Percentiles rank a stretch among this genome's conserved stretches.
phyloP scores from a whole-genome alignment of 1,140 invertebrate species.

The Drosophila pandora region DNA sequence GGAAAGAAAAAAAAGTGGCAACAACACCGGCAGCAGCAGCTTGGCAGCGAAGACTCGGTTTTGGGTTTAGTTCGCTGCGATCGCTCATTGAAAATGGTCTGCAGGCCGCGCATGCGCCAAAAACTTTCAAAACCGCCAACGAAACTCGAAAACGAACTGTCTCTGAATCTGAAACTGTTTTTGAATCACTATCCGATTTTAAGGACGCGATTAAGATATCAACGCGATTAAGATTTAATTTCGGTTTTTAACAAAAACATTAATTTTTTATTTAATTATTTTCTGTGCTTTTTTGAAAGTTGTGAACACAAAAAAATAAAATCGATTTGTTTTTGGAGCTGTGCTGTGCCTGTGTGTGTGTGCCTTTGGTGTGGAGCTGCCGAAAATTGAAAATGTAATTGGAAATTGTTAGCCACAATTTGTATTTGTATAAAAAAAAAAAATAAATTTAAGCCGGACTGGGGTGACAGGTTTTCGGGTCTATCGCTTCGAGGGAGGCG shows the following conservation, averaged over 20 bases:
- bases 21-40: background rate
- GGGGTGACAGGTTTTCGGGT: constrained; percentile 5
- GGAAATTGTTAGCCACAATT: constrained; percentile 29
- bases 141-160: constrained; percentile 6
- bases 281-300: constrained; percentile 25
- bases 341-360: background rate
- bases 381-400: constrained; percentile 71
- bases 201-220: background rate
- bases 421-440: background rate
- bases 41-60: constrained; percentile 37
- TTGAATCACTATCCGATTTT: background rate
- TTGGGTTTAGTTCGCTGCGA: constrained; percentile 64
- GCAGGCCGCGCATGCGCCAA: constrained; percentile 67
- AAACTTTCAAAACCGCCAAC: constrained; percentile 19
- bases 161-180: constrained; percentile 7
- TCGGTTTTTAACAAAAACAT: constrained; percentile 2
- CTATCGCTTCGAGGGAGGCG: background rate
- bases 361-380: constrained; percentile 14
- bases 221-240: background rate
- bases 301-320: constrained; percentile 47
- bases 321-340: constrained; percentile 21
- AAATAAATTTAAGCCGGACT: constrained; percentile 1
- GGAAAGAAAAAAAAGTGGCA: background rate
- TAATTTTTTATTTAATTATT: constrained; percentile 35
- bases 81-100: constrained; percentile 81